Conservation (phyloP, 2,113 vertebrate genomes). For the Balaenoptera acutorostrata region DNA sequence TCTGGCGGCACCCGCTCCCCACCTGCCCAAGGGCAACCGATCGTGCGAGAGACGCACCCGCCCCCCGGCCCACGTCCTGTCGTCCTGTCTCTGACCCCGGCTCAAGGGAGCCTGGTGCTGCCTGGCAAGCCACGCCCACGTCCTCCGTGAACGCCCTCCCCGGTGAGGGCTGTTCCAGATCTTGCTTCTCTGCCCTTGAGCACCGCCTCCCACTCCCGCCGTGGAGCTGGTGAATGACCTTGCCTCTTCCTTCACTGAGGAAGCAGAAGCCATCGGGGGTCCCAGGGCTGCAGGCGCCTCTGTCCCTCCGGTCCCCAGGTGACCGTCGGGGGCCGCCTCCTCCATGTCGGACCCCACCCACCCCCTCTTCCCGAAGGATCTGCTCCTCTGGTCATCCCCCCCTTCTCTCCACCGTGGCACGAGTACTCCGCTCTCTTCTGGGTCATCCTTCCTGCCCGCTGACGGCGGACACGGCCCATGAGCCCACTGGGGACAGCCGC, state of each 20-base stretch:
- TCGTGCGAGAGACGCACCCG: not conserved
- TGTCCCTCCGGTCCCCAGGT: too few relatives aligned
- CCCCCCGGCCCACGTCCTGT: not conserved
- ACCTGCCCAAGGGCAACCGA: not conserved
- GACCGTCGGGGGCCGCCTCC: too few relatives aligned
- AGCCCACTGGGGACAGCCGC: too few relatives aligned
- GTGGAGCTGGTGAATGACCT: not conserved
- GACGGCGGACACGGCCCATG: too few relatives aligned
- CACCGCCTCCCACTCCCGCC: not conserved
- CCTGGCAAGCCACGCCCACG: rapidly evolving
- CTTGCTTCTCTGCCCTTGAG: not conserved
- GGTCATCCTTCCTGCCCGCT: too few relatives aligned
- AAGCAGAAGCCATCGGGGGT: not conserved
- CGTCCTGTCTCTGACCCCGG: not conserved
- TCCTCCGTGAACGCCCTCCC: rapidly evolving
- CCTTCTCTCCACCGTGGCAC: too few relatives aligned
- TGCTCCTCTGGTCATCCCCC: too few relatives aligned
- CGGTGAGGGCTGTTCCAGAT: not conserved
- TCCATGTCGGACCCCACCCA: too few relatives aligned
- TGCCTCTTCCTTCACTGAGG: not conserved
- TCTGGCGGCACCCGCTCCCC: too few relatives aligned
- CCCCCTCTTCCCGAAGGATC: too few relatives aligned
- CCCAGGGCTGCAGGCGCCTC: too few relatives aligned
- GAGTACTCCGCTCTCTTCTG: too few relatives aligned
- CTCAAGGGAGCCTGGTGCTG: not conserved